phyloP scores from a whole-genome alignment of 2,888 invertebrate species.

The Megastigmus dorsalis region DNA sequence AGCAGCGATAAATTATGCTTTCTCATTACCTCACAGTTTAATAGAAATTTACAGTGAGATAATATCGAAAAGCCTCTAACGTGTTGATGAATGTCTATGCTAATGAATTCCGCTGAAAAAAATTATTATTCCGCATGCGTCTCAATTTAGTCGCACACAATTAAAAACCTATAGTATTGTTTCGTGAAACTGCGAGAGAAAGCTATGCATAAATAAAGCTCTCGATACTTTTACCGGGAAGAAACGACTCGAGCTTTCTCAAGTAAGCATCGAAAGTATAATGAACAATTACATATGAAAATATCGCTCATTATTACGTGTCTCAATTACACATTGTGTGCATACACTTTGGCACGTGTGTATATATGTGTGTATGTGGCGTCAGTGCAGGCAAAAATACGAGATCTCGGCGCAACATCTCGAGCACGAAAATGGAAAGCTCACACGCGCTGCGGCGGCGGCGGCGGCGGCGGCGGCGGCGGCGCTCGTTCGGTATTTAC shows the following conservation, averaged over 20 bases:
- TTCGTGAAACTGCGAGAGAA: too few species aligned
- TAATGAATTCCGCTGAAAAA: constrained; percentile 44
- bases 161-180: too few species aligned
- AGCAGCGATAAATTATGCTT: constrained; percentile 20
- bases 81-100: constrained; percentile 44
- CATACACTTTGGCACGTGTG: too few species aligned
- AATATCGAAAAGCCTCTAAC: neutral
- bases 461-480: neutral
- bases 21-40: neutral
- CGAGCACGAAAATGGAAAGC: constrained; percentile 45
- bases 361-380: too few species aligned
- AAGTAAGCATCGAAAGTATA: neutral
- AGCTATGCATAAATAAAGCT: too few species aligned
- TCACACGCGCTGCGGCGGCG: constrained; percentile 10
- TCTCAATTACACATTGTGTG: constrained; percentile 10
- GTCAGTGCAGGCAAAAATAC: neutral
- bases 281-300: constrained; percentile 7
- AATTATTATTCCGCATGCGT: constrained; percentile 12
- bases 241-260: neutral
- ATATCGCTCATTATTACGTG: constrained; percentile 2
- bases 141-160: too few species aligned
- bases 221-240: neutral
- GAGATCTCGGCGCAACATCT: constrained; percentile 21
- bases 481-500: constrained; percentile 5
- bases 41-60: constrained; percentile 15